Conservation (phyloP, 2,113 vertebrate species). For the Ellobius talpinus region DNA sequence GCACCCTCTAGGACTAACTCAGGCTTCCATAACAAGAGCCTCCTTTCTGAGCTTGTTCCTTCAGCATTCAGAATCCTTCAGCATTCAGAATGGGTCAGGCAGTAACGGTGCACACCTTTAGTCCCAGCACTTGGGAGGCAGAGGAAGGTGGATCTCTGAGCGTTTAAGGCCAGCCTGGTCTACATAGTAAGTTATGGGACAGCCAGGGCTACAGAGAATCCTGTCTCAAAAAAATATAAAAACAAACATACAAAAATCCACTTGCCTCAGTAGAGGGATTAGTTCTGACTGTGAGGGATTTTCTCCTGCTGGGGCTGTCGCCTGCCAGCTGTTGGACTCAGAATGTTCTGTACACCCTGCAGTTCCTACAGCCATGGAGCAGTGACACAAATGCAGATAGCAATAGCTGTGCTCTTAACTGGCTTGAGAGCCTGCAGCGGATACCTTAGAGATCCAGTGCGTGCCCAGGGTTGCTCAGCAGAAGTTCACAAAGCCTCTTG, state of each 20-base stretch:
- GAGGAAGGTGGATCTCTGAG: background rate
- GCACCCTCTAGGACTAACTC: accelerated
- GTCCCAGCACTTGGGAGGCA: background rate
- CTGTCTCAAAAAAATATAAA: background rate
- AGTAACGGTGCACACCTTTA: background rate
- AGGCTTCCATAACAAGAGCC: background rate
- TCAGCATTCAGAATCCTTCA: background rate
- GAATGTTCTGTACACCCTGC: background rate
- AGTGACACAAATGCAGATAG: background rate
- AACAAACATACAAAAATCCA: too few relatives aligned
- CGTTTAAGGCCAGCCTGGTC: background rate
- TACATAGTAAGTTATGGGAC: background rate
- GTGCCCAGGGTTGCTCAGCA: background rate
- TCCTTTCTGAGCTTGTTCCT: background rate
- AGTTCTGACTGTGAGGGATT: background rate
- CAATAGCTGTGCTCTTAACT: too few relatives aligned
- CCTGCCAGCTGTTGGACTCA: background rate
- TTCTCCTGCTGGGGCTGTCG: background rate
- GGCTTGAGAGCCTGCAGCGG: background rate
- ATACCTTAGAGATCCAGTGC: background rate
- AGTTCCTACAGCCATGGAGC: accelerated
- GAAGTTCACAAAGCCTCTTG: background rate
- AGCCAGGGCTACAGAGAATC: background rate
- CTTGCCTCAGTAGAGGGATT: background rate
- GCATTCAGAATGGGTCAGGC: background rate